A percentile compares a stretch with the other conserved stretches of the same genome.
These are phyloP conservation scores for Ochotona princeps DNA, from an alignment of 2,113 vertebrate genomes.

Conservation along the genomic window DNA sequence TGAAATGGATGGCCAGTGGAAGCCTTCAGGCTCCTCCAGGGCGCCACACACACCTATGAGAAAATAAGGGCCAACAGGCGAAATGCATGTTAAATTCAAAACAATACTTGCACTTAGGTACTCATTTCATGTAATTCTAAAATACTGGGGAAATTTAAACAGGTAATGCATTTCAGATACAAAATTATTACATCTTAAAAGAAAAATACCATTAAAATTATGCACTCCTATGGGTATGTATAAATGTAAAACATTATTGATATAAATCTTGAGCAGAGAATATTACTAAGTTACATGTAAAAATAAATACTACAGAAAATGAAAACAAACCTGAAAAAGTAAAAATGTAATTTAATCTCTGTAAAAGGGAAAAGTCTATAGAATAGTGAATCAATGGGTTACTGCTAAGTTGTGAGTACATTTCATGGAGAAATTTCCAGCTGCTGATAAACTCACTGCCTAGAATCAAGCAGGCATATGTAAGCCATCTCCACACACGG, in stretches of 20 bases:
- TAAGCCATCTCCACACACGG: background rate
- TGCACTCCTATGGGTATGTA: background rate
- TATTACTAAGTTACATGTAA: background rate
- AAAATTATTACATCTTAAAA: background rate
- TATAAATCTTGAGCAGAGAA: background rate
- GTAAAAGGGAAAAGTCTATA: background rate
- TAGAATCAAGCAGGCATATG: background rate
- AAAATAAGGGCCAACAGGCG: conserved; percentile 43
- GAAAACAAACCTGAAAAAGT: background rate
- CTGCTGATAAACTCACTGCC: background rate
- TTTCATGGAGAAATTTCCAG: background rate
- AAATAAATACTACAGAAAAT: background rate
- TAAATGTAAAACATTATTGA: background rate
- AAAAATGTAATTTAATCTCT: background rate
- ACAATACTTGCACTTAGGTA: background rate
- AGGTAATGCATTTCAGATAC: background rate
- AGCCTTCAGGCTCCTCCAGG: conserved; percentile 86
- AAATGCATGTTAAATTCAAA: background rate
- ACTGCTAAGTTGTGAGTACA: background rate
- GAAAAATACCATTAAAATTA: conserved; percentile 8
- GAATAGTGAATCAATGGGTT: background rate
- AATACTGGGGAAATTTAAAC: background rate
- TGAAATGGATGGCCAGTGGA: conserved; percentile 88
- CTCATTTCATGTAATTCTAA: background rate
- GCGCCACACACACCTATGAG: conserved; percentile 87